A percentile compares a stretch with the other conserved stretches of the same genome.
phyloP scores from a whole-genome alignment of 2,113 vertebrate genomes.

The Oncorhynchus nerka region DNA sequence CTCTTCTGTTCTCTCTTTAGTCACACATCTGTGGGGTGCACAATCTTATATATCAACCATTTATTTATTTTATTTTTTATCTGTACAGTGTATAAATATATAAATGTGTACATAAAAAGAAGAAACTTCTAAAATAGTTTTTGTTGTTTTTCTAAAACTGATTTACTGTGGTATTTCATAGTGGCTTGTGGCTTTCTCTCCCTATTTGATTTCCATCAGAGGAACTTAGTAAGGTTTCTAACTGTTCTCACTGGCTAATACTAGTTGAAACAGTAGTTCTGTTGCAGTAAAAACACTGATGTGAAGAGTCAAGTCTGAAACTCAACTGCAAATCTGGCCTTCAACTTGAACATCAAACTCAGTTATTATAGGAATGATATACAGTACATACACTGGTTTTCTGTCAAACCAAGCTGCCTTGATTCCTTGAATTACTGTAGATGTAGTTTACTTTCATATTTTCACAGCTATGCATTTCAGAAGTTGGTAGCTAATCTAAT shows the following conservation, averaged over 20 bases:
- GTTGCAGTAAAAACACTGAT: neutral
- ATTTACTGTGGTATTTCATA: too few relatives aligned
- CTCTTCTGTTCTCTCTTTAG: constrained; percentile 58
- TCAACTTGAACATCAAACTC: constrained; percentile 20
- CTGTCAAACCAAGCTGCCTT: neutral
- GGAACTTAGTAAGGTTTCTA: too few relatives aligned
- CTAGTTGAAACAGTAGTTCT: too few relatives aligned
- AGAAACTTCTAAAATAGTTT: constrained; percentile 47
- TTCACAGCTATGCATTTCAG: neutral
- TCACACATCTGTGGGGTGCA: constrained; percentile 67
- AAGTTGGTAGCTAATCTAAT: neutral
- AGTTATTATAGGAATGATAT: constrained; percentile 27
- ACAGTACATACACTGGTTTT: neutral
- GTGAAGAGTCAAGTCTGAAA: neutral
- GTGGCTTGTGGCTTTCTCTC: too few relatives aligned
- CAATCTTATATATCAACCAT: constrained; percentile 70
- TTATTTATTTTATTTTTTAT: constrained; percentile 67
- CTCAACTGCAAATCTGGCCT: neutral
- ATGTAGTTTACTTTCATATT: neutral
- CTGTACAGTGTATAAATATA: constrained; percentile 79
- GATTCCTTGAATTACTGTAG: neutral
- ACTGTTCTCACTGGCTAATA: too few relatives aligned
- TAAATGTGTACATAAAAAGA: constrained; percentile 78
- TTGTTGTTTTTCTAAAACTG: constrained; percentile 42
- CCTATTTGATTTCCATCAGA: too few relatives aligned